Conservation (phyloP, 23 tunicate genomes). For the Clavelina lepadiformis region DNA sequence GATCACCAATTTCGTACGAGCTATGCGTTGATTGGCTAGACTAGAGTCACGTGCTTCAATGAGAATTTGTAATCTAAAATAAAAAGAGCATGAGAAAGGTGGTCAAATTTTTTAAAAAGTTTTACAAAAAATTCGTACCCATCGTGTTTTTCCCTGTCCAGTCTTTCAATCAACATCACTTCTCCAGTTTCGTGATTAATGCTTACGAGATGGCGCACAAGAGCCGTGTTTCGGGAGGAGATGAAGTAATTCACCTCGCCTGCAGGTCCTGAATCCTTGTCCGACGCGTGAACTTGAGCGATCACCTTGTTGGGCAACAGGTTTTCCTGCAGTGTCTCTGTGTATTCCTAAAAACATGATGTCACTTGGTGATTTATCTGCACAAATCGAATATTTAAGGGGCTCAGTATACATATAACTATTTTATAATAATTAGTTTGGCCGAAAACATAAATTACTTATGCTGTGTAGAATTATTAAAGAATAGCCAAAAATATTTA, state of each 20-base stretch:
- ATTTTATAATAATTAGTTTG: too few relatives aligned
- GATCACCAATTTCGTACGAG: conserved; percentile 40
- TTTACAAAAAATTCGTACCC: conserved; percentile 37
- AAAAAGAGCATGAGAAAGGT: too few relatives aligned
- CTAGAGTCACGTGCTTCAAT: conserved; percentile 82
- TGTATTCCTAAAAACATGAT: conserved; percentile 58
- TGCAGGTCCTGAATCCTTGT: conserved; percentile 26
- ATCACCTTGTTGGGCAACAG: conserved; percentile 32
- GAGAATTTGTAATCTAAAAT: conserved; percentile 32
- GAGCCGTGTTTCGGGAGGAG: conserved; percentile 27
- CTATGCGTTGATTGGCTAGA: conserved; percentile 47
- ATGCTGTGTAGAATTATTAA: too few relatives aligned
- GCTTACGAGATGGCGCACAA: conserved; percentile 27
- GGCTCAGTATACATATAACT: too few relatives aligned
- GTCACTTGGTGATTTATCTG: too few relatives aligned
- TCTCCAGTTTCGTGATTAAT: conserved; percentile 53
- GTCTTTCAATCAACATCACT: conserved; percentile 43
- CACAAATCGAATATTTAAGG: too few relatives aligned
- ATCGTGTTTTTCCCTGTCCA: conserved; percentile 70
- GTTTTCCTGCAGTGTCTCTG: conserved; percentile 27
- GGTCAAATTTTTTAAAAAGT: neutral
- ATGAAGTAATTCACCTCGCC: conserved; percentile 36
- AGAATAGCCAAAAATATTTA: too few relatives aligned
- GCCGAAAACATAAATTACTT: too few relatives aligned
- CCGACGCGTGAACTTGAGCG: conserved; percentile 33